Evolutionary conservation across 2,797 vertebrate genomes (phyloP), one percentile per base, ranked within the genome.

Genomic region (Catamblyrhynchus diadema): DNA sequence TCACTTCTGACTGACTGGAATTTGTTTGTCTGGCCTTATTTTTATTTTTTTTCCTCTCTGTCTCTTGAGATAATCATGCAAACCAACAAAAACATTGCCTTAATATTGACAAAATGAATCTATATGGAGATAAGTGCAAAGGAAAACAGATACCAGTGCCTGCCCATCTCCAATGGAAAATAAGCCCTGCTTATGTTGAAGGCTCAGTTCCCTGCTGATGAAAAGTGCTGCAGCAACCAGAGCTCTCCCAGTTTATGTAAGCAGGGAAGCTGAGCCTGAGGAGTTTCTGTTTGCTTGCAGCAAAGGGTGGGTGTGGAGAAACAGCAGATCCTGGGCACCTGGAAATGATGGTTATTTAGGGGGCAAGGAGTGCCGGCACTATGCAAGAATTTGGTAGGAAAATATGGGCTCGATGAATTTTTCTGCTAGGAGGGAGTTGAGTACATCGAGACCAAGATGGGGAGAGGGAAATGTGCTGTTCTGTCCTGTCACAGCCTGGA

Each of bases 161-260:
- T 28, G 21, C 16, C 37, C 88, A 82, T 71, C 74, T 72, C 85
- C 84, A 54, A 42, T 88, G 81, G 69, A 93, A 95, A 95, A 93
- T 70, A 53, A 92, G 37, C 33, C 44, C 12, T 37, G 57, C 8
- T 1, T 20, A 6, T 23, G 35, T 21, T 35, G 50, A 51, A 71
- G 65, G 84, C 53, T 89, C 10, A 24, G 69, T 78, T 77, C 69
- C 66, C 54, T 65, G 69, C 84, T 86, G 92, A 20, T 84, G 67
- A 8, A 6, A 59, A 93, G 51, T 14, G 56, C n/a, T 44, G 66
- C 23, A 60, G 86, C 30, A 91, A 72, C 45, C 3, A 73, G 61
- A 85, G 74, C 80, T 54, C 25, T 44, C 56, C 70, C 30, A 25
- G 39, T 79, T 93, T 67, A 64, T 77, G 45, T 54, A 77, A 93